These are phyloP conservation scores for Gryllus bimaculatus DNA, from an alignment of 1,140 invertebrate genomes.

Conservation along the genomic window DNA sequence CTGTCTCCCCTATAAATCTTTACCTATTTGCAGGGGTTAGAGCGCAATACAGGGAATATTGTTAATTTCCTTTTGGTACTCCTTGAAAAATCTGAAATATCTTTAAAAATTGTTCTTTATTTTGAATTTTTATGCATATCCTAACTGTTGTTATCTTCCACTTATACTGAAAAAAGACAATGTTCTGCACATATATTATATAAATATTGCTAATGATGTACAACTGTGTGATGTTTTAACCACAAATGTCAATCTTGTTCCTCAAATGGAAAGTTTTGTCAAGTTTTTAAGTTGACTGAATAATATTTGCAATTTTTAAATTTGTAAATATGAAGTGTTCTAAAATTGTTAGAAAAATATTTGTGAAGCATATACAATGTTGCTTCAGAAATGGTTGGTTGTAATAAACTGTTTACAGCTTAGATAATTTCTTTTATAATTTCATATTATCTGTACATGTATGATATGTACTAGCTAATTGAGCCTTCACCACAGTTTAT, in stretches of 20 bases:
- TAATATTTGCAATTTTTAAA: not conserved
- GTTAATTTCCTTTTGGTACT: not conserved
- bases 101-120: not conserved
- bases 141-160: not conserved
- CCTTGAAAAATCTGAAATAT: not conserved
- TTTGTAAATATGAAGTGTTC: constrained; percentile 2
- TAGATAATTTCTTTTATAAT: not conserved
- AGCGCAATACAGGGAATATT: not conserved
- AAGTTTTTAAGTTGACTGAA: not conserved
- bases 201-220: not conserved
- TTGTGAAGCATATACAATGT: not conserved
- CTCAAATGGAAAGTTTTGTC: not conserved
- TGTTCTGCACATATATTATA: not conserved
- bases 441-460: constrained; percentile 1
- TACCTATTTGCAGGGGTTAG: not conserved
- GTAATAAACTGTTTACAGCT: not conserved
- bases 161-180: not conserved
- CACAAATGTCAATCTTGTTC: constrained; percentile 4
- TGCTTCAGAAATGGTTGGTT: constrained; percentile 1
- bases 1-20: not conserved
- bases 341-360: not conserved
- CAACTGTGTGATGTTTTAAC: not conserved
- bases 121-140: not conserved
- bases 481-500: not conserved
- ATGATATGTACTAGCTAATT: not conserved